A percentile compares a stretch with the other conserved stretches of the same genome.
Conservation (phyloP, 2,113 vertebrate species). For the Saiga tatarica region DNA sequence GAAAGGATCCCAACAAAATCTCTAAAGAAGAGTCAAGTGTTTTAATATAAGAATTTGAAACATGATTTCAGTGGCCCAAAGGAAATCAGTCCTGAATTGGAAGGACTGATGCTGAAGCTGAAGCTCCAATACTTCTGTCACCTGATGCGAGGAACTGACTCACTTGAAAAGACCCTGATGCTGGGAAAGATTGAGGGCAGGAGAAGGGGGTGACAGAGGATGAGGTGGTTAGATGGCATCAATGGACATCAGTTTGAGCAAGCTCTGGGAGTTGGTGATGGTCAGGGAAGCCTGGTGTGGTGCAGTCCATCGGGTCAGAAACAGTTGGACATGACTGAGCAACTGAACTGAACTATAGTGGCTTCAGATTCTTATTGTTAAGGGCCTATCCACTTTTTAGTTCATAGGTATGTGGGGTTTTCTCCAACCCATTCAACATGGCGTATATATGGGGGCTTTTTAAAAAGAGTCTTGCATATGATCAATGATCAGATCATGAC, state of each 20-base stretch:
- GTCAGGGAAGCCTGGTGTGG: neutral
- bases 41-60: neutral
- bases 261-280: neutral
- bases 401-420: neutral
- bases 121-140: neutral
- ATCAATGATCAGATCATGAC: neutral
- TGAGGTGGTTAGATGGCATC: neutral
- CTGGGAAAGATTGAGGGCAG: neutral
- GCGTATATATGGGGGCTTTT: neutral
- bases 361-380: neutral
- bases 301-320: neutral
- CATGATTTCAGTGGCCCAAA: neutral
- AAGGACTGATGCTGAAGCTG: neutral
- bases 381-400: neutral
- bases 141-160: accelerated
- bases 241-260: neutral
- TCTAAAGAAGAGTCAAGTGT: neutral
- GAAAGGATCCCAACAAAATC: neutral
- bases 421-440: neutral
- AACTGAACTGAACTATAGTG: neutral
- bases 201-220: neutral
- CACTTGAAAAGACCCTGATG: neutral
- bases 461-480: neutral
- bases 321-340: neutral
- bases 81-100: neutral